A percentile compares a stretch with the other conserved stretches of the same genome.
Conservation (phyloP, 2,113 vertebrate genomes). For the Megaleporinus macrocephalus region DNA sequence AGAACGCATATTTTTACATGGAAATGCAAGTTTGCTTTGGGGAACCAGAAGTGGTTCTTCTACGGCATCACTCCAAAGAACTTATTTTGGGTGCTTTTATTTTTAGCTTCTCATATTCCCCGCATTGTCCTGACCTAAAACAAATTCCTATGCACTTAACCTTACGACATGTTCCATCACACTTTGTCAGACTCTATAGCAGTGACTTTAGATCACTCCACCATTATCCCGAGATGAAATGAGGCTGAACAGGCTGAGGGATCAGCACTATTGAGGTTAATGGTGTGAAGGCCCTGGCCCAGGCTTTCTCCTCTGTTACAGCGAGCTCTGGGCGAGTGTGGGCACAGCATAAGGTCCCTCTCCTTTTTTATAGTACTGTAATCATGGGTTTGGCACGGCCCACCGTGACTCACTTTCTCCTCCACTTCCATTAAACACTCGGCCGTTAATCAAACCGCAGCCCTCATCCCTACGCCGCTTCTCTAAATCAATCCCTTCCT, state of each 20-base stretch:
- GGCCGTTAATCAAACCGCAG: conserved; percentile 47
- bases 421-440: conserved; percentile 49
- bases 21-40: too few relatives aligned
- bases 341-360: conserved; percentile 32
- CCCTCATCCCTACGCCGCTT: conserved; percentile 9
- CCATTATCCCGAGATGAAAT: conserved; percentile 25
- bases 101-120: background rate
- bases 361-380: conserved; percentile 46
- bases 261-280: conserved; percentile 41
- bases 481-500: conserved; percentile 22
- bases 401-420: conserved; percentile 41
- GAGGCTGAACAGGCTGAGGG: conserved; percentile 17
- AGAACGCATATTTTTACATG: too few relatives aligned
- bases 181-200: conserved; percentile 28
- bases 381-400: conserved; percentile 50
- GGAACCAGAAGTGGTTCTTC: too few relatives aligned
- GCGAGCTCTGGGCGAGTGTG: conserved; percentile 20
- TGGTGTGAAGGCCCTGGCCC: conserved; percentile 15
- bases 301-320: conserved; percentile 16
- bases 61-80: too few relatives aligned
- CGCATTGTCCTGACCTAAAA: background rate
- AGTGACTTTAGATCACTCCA: conserved; percentile 10
- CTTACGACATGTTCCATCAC: conserved; percentile 22
- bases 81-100: background rate
- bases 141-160: background rate